A percentile compares a stretch with the other conserved stretches of the same genome.
These are phyloP conservation scores for Cyprinodon brontotheroides DNA, from an alignment of 2,113 vertebrate species.

Conservation along the genomic window DNA sequence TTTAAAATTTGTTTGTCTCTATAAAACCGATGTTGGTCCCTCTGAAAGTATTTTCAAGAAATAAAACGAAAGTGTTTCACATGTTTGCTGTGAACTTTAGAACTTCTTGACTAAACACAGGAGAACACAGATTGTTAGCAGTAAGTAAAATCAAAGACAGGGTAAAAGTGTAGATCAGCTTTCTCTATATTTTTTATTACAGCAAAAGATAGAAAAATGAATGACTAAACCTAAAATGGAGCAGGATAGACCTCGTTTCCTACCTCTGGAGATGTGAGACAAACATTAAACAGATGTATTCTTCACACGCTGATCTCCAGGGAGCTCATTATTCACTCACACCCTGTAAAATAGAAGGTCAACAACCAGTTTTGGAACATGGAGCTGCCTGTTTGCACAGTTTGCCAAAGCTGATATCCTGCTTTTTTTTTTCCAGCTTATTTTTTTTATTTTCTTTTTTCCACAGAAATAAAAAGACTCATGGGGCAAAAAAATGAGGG, in stretches of 20 bases:
- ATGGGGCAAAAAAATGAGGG: neutral
- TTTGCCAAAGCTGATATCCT: slow-evolving; percentile 32
- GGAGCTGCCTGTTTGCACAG: slow-evolving; percentile 49
- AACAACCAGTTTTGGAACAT: slow-evolving; percentile 57
- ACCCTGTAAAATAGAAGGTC: slow-evolving; percentile 56
- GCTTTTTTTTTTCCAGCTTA: neutral
- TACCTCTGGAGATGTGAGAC: slow-evolving; percentile 51
- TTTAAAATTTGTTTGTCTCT: neutral
- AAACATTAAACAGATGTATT: slow-evolving; percentile 45
- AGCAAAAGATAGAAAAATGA: slow-evolving; percentile 18
- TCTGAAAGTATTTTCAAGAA: neutral
- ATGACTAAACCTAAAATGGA: slow-evolving; percentile 40
- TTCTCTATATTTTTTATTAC: neutral
- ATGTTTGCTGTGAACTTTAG: neutral
- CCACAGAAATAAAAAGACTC: slow-evolving; percentile 17
- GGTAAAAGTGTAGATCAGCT: slow-evolving; percentile 50
- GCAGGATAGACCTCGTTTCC: slow-evolving; percentile 9
- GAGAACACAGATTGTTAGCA: slow-evolving; percentile 35
- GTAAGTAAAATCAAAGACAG: slow-evolving; percentile 44
- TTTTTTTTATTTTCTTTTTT: neutral
- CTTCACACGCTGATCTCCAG: slow-evolving; percentile 46
- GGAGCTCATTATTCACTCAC: slow-evolving; percentile 67
- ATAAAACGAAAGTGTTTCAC: neutral
- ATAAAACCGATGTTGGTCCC: neutral
- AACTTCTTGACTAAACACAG: slow-evolving; percentile 11